A percentile compares a stretch with the other conserved stretches of the same genome.
Conservation (phyloP, 1,140 invertebrate genomes). For the Chrysopa pallens region DNA sequence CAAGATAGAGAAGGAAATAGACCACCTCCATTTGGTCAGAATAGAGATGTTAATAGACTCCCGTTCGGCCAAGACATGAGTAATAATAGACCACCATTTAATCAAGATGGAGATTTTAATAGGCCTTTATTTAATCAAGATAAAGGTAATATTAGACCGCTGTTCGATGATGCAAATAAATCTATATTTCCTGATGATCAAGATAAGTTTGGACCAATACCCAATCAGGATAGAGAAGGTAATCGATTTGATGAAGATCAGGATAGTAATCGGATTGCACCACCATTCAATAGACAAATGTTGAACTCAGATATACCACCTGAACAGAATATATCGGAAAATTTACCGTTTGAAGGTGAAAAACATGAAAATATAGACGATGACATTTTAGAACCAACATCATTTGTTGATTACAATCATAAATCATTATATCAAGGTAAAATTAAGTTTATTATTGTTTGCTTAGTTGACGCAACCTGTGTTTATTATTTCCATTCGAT, state of each 20-base stretch:
- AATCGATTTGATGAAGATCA: constrained; percentile 2
- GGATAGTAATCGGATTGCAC: background rate
- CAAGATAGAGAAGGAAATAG: too few species aligned
- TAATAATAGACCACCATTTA: too few species aligned
- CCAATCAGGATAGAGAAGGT: background rate
- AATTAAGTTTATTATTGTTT: background rate
- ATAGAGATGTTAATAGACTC: too few species aligned
- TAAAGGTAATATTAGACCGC: too few species aligned
- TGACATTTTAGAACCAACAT: constrained; percentile 27
- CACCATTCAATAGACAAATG: too few species aligned
- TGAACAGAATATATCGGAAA: background rate
- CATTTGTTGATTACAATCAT: constrained; percentile 56
- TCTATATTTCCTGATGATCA: background rate
- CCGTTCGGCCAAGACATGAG: too few species aligned
- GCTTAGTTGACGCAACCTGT: background rate
- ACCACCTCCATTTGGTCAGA: too few species aligned
- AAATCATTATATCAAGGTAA: constrained; percentile 22
- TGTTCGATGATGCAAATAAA: background rate
- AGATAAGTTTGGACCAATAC: background rate
- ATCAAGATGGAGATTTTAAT: too few species aligned
- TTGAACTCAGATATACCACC: too few species aligned
- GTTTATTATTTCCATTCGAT: background rate
- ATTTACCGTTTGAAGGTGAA: constrained; percentile 20
- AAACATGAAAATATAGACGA: background rate
- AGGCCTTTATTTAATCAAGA: too few species aligned